Evolutionary conservation across 2,113 vertebrate species (phyloP).

Genomic region (Nannobrachium achirus): DNA sequence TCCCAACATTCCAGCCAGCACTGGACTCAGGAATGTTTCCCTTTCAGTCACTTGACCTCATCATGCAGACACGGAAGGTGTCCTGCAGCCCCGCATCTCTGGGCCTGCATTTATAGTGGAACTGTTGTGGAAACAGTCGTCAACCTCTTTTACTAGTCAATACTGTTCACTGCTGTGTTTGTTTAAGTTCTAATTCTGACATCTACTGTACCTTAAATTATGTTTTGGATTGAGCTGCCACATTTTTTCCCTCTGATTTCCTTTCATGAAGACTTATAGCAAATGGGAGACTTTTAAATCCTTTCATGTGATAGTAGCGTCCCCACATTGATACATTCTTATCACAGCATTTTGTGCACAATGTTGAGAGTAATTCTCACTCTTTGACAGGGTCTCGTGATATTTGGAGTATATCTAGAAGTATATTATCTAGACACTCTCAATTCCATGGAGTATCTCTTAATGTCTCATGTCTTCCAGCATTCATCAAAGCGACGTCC

Average conservation of each 20-base stretch:
- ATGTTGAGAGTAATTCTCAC: conserved; percentile 15
- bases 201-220: conserved; percentile 38
- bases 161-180: conserved; percentile 11
- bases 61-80: neutral
- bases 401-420: neutral
- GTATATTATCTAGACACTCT: conserved; percentile 21
- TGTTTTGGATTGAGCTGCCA: conserved; percentile 38
- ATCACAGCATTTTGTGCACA: conserved; percentile 21
- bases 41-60: conserved; percentile 28
- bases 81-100: neutral
- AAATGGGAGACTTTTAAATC: neutral
- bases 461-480: conserved; percentile 9
- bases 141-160: conserved; percentile 9
- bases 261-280: neutral
- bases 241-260: neutral
- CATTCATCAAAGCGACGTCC: conserved; percentile 18
- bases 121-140: neutral
- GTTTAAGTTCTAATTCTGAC: neutral
- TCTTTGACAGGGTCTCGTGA: conserved; percentile 11
- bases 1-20: conserved; percentile 2
- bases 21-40: neutral
- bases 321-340: conserved; percentile 18
- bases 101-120: neutral
- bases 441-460: conserved; percentile 24
- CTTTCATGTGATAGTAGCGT: conserved; percentile 10